phyloP scores from a whole-genome alignment of 2,888 invertebrate genomes.

The Pyrrhia umbra region DNA sequence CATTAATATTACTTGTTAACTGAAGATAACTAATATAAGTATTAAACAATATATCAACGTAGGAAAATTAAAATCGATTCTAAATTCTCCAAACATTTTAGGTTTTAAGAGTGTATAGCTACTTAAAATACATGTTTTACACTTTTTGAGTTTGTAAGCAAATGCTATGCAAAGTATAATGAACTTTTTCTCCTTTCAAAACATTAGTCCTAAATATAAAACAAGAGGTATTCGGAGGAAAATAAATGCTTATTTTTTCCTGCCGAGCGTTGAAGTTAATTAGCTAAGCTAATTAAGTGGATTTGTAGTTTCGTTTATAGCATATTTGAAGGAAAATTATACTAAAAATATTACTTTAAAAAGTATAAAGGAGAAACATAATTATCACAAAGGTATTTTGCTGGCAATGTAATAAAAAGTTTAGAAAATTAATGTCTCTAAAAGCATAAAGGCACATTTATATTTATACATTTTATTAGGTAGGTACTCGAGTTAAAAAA shows the following conservation, averaged over 20 bases:
- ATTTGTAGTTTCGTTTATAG: slow-evolving; percentile 45
- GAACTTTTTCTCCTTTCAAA: slow-evolving; percentile 20
- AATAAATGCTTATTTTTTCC: slow-evolving; percentile 28
- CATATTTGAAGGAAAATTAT: slow-evolving; percentile 34
- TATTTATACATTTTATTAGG: not conserved
- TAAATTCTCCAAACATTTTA: too few relatives aligned
- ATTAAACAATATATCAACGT: too few relatives aligned
- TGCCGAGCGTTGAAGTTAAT: slow-evolving; percentile 31
- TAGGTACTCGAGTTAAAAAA: too few relatives aligned
- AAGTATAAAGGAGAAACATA: not conserved
- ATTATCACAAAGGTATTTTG: not conserved
- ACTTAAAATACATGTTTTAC: slow-evolving; percentile 1
- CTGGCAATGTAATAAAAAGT: not conserved
- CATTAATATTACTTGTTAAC: not conserved
- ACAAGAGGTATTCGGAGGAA: slow-evolving; percentile 25
- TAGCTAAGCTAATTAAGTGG: slow-evolving; percentile 29
- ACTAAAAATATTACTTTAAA: slow-evolving; percentile 4
- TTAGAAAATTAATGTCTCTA: not conserved
- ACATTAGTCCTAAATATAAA: slow-evolving; percentile 32
- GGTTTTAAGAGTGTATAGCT: too few relatives aligned
- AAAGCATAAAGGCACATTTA: not conserved
- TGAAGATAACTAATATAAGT: too few relatives aligned
- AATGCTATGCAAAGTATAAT: not conserved
- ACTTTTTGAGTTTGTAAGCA: not conserved
- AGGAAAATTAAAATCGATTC: too few relatives aligned